These are phyloP conservation scores for Macrostomum lignano DNA, from an alignment of 1,140 invertebrate genomes.

Conservation along the genomic window DNA sequence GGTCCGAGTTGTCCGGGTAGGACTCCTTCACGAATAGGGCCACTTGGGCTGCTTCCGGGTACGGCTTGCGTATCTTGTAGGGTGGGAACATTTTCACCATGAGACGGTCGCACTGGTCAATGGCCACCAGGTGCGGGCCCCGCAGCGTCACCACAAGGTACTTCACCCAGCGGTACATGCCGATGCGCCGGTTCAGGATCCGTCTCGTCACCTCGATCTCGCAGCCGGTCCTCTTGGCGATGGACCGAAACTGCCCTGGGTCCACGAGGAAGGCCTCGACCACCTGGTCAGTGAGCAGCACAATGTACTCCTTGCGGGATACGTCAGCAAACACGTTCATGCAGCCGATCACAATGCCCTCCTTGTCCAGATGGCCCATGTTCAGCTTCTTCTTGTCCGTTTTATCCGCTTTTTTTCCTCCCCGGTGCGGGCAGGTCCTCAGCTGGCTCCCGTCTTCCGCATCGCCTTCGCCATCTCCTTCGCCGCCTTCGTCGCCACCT, in stretches of 20 bases:
- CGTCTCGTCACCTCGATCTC: not conserved
- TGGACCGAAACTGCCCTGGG: not conserved
- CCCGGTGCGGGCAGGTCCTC: too few relatives aligned
- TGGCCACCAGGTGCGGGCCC: not conserved
- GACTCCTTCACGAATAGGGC: too few relatives aligned
- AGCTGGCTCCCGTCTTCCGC: too few relatives aligned
- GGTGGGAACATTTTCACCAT: not conserved
- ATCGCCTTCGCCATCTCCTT: too few relatives aligned
- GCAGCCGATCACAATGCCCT: too few relatives aligned
- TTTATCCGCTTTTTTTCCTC: too few relatives aligned
- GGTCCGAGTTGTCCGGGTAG: not conserved
- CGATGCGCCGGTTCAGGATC: not conserved
- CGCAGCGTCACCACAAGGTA: not conserved
- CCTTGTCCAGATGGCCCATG: too few relatives aligned
- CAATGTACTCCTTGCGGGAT: constrained; percentile 3
- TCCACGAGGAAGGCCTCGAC: not conserved
- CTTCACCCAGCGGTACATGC: not conserved
- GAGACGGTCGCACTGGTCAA: not conserved
- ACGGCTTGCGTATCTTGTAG: not conserved
- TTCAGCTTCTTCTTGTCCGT: too few relatives aligned
- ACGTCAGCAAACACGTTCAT: too few relatives aligned
- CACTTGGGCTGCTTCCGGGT: too few relatives aligned
- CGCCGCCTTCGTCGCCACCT: too few relatives aligned
- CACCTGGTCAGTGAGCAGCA: not conserved
- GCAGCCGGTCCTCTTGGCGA: not conserved